Evolutionary conservation across 2,797 vertebrate genomes (phyloP).

Genomic region (Coregonus ussuriensis): DNA sequence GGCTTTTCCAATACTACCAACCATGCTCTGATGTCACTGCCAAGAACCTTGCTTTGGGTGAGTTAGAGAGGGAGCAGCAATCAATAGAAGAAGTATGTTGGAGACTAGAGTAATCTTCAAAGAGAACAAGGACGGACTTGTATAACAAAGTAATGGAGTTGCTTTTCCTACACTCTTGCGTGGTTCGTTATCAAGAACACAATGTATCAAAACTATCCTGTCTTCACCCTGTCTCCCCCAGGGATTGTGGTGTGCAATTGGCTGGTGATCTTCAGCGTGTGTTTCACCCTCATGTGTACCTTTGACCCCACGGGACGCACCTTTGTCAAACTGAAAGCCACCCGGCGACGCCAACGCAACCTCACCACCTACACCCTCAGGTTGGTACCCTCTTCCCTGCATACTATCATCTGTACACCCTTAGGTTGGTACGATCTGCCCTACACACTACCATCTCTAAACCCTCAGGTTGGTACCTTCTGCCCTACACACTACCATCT

Average conservation of each 20-base stretch:
- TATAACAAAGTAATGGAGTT: background rate
- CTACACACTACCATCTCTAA: background rate
- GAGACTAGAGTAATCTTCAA: background rate
- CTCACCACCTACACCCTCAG: slow-evolving; percentile 94
- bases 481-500: background rate
- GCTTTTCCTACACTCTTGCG: background rate
- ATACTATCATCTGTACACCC: slow-evolving; percentile 2
- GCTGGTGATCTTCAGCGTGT: slow-evolving; percentile 97
- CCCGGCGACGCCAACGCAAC: slow-evolving; percentile 93
- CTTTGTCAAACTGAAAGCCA: slow-evolving; percentile 96
- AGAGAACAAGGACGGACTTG: background rate
- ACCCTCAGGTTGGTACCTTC: background rate
- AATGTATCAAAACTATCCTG: slow-evolving; percentile 19
- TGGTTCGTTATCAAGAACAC: background rate
- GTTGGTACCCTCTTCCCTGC: background rate
- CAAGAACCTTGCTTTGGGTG: slow-evolving; percentile 96
- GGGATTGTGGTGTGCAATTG: slow-evolving; percentile 98
- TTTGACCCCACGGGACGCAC: slow-evolving; percentile 97
- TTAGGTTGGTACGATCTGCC: slow-evolving; percentile 15
- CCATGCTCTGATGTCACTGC: slow-evolving; percentile 96
- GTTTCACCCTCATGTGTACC: slow-evolving; percentile 95
- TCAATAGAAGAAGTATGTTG: background rate
- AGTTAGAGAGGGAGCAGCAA: slow-evolving; percentile 61
- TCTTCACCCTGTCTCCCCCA: slow-evolving; percentile 16
- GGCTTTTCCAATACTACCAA: slow-evolving; percentile 96